phyloP scores from a whole-genome alignment of 2,888 invertebrate species.

The Mellilla xanthometata region DNA sequence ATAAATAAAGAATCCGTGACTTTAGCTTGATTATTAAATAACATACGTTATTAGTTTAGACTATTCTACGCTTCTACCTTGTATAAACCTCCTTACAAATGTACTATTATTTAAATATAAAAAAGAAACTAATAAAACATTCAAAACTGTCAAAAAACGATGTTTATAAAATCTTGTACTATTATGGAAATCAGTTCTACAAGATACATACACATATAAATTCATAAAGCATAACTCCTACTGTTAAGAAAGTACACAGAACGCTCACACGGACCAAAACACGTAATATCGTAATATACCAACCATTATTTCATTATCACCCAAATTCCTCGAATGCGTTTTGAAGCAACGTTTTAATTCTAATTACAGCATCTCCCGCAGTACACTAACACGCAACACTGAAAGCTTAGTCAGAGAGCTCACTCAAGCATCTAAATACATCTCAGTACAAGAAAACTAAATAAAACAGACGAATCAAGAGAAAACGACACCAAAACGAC shows the following conservation, averaged over 20 bases:
- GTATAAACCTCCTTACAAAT: constrained; percentile 81
- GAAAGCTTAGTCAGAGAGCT: constrained; percentile 65
- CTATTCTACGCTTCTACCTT: constrained; percentile 80
- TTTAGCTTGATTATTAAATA: constrained; percentile 52
- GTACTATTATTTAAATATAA: constrained; percentile 54
- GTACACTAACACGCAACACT: constrained; percentile 67
- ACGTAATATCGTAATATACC: constrained; percentile 34
- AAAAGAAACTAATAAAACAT: constrained; percentile 37
- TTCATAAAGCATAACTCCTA: constrained; percentile 19
- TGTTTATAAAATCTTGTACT: constrained; percentile 33
- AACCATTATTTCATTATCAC: constrained; percentile 78
- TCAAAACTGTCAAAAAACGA: constrained; percentile 30
- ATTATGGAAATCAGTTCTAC: constrained; percentile 31
- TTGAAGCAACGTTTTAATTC: constrained; percentile 58
- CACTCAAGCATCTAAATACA: constrained; percentile 50
- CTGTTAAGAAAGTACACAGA: constrained; percentile 2
- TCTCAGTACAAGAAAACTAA: constrained; percentile 35
- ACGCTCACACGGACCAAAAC: constrained; percentile 9
- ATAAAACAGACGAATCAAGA: constrained; percentile 54
- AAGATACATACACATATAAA: constrained; percentile 10
- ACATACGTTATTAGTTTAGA: constrained; percentile 64
- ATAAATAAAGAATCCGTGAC: constrained; percentile 47
- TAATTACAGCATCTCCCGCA: constrained; percentile 35
- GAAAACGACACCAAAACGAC: constrained; percentile 71
- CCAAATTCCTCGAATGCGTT: constrained; percentile 75